Base-by-base conservation (phyloP, 2,113 vertebrate species). In the Myotis davidii region DNA sequence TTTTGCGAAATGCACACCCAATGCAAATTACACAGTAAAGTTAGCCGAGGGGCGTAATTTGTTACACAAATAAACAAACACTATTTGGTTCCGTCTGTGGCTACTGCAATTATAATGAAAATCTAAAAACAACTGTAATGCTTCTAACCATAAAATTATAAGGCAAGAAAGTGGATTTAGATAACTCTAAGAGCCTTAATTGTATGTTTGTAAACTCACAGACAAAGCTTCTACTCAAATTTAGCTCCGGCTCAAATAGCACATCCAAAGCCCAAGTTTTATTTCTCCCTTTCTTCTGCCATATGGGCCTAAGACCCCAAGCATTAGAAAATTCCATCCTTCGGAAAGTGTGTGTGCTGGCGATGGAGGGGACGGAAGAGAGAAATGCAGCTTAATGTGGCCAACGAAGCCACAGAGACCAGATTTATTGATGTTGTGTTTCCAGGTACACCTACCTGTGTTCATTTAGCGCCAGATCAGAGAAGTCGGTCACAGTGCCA, bases 141-240 rank as follows among this genome's bases (percentile, higher is more conserved):
- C 92, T 98, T 94, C 98, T 97, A 98, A 98, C 98, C 98, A 98
- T 98, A 96, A 99, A 99, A 99, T 99, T 99, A 98, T 98, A 99
- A 98, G 97, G 98, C 98, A 99, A 98, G 98, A 97, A 98, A 98
- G 98, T 98, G 94, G 97, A 99, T 97, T 98, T 99, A 98, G 98
- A 98, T 98, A 98, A 98, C 98, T 98, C 96, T 98, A 98, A 98
- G 98, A 97, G 54, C 96, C 98, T 97, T 98, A 99, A 99, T 98
- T 98, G 97, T 95, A 98, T 97, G 98, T 98, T 98, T 98, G 97
- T 97, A 98, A 98, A 96, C 98, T 98, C 98, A 98, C 83, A 98
- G 76, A 85, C 85, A 98, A 98, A 89, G 74, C 11, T 95, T 97
- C 98, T 97, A 97, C 97, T 98, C 96, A 98, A 98, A 98, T 98